Conservation (phyloP, 23 tunicate species). For the Botrylloides violaceus region DNA sequence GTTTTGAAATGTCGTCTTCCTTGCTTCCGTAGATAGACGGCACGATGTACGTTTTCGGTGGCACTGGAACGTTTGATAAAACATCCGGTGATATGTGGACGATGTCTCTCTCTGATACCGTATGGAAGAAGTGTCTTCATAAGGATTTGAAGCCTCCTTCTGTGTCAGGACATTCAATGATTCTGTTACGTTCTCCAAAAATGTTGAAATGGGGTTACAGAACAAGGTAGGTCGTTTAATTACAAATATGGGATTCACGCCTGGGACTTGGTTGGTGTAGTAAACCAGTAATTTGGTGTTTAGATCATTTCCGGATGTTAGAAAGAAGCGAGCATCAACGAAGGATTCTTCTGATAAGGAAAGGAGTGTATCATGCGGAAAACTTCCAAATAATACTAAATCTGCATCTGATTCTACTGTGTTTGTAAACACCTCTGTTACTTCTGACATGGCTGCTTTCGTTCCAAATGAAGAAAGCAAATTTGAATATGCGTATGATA, state of each 20-base stretch:
- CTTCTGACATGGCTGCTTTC: not conserved
- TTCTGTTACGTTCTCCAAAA: not conserved
- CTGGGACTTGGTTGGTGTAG: too few relatives aligned
- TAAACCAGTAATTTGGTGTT: too few relatives aligned
- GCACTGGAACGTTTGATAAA: not conserved
- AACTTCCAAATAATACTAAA: constrained; percentile 7
- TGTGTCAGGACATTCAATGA: constrained; percentile 18
- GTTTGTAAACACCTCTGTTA: not conserved
- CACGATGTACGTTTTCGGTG: constrained; percentile 21
- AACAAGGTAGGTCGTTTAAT: constrained; percentile 14
- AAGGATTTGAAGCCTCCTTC: constrained; percentile 19
- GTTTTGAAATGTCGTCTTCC: too few relatives aligned
- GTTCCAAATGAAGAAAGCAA: not conserved
- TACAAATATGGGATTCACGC: too few relatives aligned
- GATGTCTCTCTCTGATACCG: not conserved
- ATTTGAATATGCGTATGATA: constrained; percentile 8
- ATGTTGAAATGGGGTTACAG: not conserved
- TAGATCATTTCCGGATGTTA: constrained; percentile 8
- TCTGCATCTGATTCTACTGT: not conserved
- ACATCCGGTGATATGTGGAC: constrained; percentile 14
- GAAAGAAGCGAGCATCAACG: not conserved
- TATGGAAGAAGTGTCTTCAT: constrained; percentile 11
- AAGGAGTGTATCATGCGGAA: constrained; percentile 18
- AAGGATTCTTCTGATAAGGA: not conserved
- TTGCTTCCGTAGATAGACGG: constrained; percentile 1